phyloP scores from a whole-genome alignment of 2,888 invertebrate genomes.

The Arrhopalites spinosus region DNA sequence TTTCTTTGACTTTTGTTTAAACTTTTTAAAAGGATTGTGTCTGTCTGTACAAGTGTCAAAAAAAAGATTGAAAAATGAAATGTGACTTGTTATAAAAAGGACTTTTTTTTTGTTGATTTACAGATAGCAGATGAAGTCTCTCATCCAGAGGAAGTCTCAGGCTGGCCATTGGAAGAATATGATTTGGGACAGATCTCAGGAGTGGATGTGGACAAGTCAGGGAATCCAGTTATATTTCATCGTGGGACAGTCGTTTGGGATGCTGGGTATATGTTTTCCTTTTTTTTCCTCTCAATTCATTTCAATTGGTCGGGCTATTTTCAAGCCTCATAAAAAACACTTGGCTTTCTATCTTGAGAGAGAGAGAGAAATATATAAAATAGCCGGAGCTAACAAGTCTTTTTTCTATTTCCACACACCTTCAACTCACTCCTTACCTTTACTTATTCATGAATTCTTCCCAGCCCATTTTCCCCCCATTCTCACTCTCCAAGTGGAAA shows the following conservation, averaged over 20 bases:
- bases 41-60: no score
- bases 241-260: slow-evolving; percentile 80
- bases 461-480: neutral
- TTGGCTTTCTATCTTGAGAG: neutral
- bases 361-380: neutral
- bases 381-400: slow-evolving; percentile 1
- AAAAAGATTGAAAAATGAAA: no score
- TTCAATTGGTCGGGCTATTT: neutral
- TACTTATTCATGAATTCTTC: slow-evolving; percentile 18
- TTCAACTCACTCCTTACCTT: slow-evolving; percentile 7
- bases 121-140: slow-evolving; percentile 39
- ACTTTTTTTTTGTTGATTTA: neutral
- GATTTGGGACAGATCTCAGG: slow-evolving; percentile 83
- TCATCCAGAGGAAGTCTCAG: slow-evolving; percentile 54
- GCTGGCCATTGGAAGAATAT: slow-evolving; percentile 57
- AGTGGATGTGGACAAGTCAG: slow-evolving; percentile 77
- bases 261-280: slow-evolving; percentile 65
- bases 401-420: slow-evolving; percentile 21
- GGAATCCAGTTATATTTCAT: slow-evolving; percentile 84
- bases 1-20: no score
- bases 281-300: neutral
- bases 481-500: no score
- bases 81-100: no score
- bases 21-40: no score
- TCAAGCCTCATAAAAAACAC: neutral